Percentiles rank a stretch among this genome's conserved stretches.
These are phyloP conservation scores for Stenichneumon culpator DNA, from an alignment of 2,888 invertebrate species.

Conservation along the genomic window DNA sequence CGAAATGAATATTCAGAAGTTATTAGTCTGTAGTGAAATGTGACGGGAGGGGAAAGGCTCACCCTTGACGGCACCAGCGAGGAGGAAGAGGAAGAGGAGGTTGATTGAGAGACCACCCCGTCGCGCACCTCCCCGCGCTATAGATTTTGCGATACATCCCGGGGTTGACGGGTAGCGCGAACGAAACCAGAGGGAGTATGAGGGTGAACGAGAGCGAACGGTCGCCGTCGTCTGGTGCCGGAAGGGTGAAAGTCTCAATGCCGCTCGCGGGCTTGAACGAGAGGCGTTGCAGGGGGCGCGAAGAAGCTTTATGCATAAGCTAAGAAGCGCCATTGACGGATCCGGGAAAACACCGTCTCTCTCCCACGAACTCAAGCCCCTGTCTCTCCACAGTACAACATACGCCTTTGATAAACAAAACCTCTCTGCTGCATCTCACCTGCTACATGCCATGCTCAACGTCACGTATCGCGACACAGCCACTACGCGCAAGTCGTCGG, in stretches of 20 bases:
- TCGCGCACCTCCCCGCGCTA: conserved; percentile 71
- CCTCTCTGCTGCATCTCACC: not conserved
- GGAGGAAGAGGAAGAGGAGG: conserved; percentile 30
- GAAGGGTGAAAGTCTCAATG: conserved; percentile 68
- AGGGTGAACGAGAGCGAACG: conserved; percentile 69
- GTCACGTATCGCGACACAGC: conserved; percentile 25
- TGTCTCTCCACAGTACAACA: conserved; percentile 17
- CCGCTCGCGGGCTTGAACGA: conserved; percentile 44
- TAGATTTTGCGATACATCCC: conserved; percentile 85
- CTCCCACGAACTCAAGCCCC: conserved; percentile 5
- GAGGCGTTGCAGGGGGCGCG: conserved; percentile 57
- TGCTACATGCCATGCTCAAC: not conserved
- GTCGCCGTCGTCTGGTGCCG: conserved; percentile 68
- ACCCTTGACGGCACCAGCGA: conserved; percentile 81
- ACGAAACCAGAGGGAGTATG: conserved; percentile 53
- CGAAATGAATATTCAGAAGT: conserved; percentile 85
- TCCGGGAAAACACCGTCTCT: conserved; percentile 63
- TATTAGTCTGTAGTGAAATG: conserved; percentile 85
- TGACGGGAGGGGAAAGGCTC: conserved; percentile 81
- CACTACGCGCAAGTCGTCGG: not conserved
- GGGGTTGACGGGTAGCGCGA: conserved; percentile 70
- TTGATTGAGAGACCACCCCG: conserved; percentile 52
- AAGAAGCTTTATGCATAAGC: conserved; percentile 83
- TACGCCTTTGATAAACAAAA: conserved; percentile 46
- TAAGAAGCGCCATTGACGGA: conserved; percentile 83